Percentiles rank a stretch among this genome's conserved stretches.
phyloP scores from a whole-genome alignment of 1,140 invertebrate genomes.

The Chironomus striatipennis region DNA sequence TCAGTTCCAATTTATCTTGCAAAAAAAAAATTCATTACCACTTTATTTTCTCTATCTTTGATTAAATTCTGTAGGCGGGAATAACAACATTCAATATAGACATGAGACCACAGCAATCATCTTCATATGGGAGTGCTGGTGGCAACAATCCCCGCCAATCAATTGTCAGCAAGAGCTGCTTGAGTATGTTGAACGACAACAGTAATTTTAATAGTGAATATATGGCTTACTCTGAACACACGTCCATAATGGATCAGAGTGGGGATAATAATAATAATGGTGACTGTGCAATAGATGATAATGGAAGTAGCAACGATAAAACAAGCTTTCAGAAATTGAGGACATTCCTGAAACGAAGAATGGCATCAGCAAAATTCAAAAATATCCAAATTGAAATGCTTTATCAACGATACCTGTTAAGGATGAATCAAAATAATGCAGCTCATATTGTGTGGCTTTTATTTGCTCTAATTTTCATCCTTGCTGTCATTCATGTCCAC shows the following conservation, averaged over 20 bases:
- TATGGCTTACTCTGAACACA: neutral
- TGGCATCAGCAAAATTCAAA: slow-evolving; percentile 14
- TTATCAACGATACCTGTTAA: slow-evolving; percentile 85
- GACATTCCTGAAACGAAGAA: neutral
- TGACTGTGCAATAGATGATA: neutral
- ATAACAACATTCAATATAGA: slow-evolving; percentile 16
- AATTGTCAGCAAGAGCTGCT: slow-evolving; percentile 3
- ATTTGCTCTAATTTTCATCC: slow-evolving; percentile 54
- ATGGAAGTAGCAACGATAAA: neutral
- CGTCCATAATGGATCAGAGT: neutral
- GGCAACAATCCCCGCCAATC: neutral
- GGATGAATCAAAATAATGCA: slow-evolving; percentile 86
- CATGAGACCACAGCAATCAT: neutral
- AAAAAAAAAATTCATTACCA: too few relatives aligned
- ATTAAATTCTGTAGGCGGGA: neutral
- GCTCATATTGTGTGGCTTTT: slow-evolving; percentile 72
- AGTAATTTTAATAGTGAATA: neutral
- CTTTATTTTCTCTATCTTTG: too few relatives aligned
- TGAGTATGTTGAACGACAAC: slow-evolving; percentile 3
- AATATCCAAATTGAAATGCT: slow-evolving; percentile 70
- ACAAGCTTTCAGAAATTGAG: neutral
- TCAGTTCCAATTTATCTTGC: too few relatives aligned
- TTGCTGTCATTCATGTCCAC: slow-evolving; percentile 48
- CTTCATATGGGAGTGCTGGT: neutral
- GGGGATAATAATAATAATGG: slow-evolving; percentile 9